Conservation (phyloP, 2,113 vertebrate genomes). For the Okapia johnstoni region DNA sequence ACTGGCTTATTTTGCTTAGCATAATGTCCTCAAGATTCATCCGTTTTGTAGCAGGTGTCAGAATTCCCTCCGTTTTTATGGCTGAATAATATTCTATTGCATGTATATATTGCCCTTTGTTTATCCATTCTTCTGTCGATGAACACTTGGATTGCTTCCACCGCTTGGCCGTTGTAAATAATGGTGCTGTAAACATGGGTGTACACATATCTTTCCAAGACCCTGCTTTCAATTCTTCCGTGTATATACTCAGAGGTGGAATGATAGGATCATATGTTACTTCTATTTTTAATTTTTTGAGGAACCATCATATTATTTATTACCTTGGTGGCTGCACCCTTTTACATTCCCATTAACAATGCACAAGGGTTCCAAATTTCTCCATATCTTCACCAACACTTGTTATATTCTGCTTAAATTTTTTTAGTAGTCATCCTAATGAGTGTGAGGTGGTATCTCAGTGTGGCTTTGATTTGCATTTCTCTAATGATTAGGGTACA, state of each 20-base stretch:
- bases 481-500: neutral
- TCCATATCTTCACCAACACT: neutral
- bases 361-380: neutral
- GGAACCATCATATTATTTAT: neutral
- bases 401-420: neutral
- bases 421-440: neutral
- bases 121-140: neutral
- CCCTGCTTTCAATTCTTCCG: neutral
- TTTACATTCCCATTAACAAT: neutral
- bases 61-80: neutral
- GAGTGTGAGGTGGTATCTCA: neutral
- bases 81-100: neutral
- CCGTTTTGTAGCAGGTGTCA: neutral
- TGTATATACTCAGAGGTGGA: neutral
- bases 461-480: neutral
- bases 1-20: neutral
- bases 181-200: neutral
- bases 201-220: neutral
- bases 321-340: neutral
- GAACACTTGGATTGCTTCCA: neutral
- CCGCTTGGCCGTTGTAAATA: neutral
- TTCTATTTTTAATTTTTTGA: neutral
- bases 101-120: neutral
- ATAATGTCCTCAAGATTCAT: neutral
- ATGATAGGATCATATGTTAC: neutral